Evolutionary conservation across 2,797 vertebrate genomes (phyloP), one percentile per base, ranked within the genome.

Genomic region (Coregonus ussuriensis): DNA sequence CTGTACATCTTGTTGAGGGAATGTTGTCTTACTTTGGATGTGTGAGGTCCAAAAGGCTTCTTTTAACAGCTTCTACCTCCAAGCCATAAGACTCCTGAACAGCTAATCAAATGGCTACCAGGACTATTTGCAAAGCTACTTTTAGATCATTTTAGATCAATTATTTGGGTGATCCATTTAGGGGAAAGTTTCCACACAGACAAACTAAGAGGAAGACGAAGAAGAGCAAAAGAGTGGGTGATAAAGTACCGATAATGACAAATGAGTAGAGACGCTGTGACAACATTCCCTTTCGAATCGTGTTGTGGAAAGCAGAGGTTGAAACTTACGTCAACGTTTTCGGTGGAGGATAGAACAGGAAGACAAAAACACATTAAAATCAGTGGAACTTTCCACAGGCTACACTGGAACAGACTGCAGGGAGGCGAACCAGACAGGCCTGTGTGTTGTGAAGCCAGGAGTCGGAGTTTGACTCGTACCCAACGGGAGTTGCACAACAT

Each of bases 171-270:
- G 7, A 47, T 47, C 41, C 41, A 47, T 47, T 11, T 47, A 47
- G 41, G 7, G 9, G 9, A 47, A 47, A 47, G 41, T 47, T 47
- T 47, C 41, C 41, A 47, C 41, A 47, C 41, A 47, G 41, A 47
- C 7, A 47, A 11, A 47, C 41, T 47, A 47, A 59, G 56, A 59
- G 14, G 35, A 41, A 11, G 16, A 41, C 13, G 59, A 37, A 63
- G 59, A 51, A 47, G 66, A 21, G 14, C 14, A 71, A 69, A 71
- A 77, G 56, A 47, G 41, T 47, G 33, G 13, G 54, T 71, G 54
- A 70, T 71, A 71, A 62, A 63, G 14, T 4, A 56, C 54, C 14
- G 16, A 1, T 4, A n/a, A 56, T 14, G 15, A 47, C 33, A 70
- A 70, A 70, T 16, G 6, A 14, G 15, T 29, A 37, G 4, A 33